Evolutionary conservation across 2,797 vertebrate genomes (phyloP).

Genomic region (Gallinago nigripennis): DNA sequence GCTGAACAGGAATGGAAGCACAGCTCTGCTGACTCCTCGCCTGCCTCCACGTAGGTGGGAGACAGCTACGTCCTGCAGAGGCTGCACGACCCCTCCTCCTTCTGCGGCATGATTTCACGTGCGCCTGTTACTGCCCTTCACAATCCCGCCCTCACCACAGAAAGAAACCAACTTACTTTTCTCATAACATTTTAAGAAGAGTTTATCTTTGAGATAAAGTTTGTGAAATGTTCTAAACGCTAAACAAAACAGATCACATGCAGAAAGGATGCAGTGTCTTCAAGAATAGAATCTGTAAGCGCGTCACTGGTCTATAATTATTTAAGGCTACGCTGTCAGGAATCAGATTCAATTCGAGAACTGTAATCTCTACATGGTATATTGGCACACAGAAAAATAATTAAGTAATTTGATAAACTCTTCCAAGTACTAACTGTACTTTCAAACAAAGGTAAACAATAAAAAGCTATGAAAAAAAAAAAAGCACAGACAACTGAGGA

Average conservation of each 20-base stretch:
- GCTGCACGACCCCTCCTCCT: neutral
- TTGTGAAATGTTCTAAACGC: neutral
- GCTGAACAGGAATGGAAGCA: neutral
- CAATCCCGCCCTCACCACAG: neutral
- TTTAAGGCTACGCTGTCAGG: slow-evolving; percentile 26
- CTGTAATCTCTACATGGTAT: neutral
- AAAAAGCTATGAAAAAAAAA: neutral
- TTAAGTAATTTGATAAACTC: neutral
- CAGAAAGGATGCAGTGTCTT: slow-evolving; percentile 16
- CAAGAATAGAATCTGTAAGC: slow-evolving; percentile 38
- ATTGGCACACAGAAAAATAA: slow-evolving; percentile 31
- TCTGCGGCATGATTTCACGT: neutral
- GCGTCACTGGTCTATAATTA: neutral
- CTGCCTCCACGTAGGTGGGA: neutral
- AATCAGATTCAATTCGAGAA: slow-evolving; percentile 26
- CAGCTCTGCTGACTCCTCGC: neutral
- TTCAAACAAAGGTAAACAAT: slow-evolving; percentile 28
- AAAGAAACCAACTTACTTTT: neutral
- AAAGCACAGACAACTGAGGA: neutral
- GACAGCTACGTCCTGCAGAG: fast-evolving
- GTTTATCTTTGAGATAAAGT: neutral
- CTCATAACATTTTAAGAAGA: neutral
- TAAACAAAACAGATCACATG: neutral
- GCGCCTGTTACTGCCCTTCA: neutral
- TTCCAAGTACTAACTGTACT: slow-evolving; percentile 5